These are phyloP conservation scores for Enteromius treurensis DNA, from an alignment of 2,797 vertebrate genomes.

Conservation along the genomic window DNA sequence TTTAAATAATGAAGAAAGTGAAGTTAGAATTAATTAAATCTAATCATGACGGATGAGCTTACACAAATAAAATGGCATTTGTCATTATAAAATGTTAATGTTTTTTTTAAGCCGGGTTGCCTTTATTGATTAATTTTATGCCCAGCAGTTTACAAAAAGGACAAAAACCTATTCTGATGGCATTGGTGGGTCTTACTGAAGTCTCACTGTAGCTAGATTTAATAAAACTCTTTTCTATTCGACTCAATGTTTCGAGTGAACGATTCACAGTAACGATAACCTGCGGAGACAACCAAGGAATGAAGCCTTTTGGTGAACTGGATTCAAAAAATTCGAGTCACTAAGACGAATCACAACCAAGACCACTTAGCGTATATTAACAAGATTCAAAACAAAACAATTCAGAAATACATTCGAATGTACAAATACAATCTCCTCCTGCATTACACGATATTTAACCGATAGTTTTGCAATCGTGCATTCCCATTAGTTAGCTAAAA, in stretches of 20 bases:
- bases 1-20: neutral
- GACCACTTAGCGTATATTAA: neutral
- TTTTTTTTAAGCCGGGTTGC: neutral
- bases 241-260: neutral
- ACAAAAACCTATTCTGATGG: neutral
- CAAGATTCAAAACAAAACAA: neutral
- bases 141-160: neutral
- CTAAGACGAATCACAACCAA: neutral
- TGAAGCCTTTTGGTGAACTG: neutral
- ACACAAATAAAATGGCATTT: neutral
- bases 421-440: neutral
- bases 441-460: neutral
- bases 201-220: neutral
- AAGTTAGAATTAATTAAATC: neutral
- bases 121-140: neutral
- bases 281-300: neutral
- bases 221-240: neutral
- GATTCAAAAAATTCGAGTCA: neutral
- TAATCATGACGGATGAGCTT: neutral
- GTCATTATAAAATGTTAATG: neutral
- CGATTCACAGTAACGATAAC: neutral
- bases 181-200: neutral
- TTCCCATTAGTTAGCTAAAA: constrained; percentile 10
- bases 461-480: neutral
- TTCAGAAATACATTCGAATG: neutral